A percentile compares a stretch with the other conserved stretches of the same genome.
phyloP scores from a whole-genome alignment of 2,113 vertebrate genomes.

The Cynopterus brachyotis region DNA sequence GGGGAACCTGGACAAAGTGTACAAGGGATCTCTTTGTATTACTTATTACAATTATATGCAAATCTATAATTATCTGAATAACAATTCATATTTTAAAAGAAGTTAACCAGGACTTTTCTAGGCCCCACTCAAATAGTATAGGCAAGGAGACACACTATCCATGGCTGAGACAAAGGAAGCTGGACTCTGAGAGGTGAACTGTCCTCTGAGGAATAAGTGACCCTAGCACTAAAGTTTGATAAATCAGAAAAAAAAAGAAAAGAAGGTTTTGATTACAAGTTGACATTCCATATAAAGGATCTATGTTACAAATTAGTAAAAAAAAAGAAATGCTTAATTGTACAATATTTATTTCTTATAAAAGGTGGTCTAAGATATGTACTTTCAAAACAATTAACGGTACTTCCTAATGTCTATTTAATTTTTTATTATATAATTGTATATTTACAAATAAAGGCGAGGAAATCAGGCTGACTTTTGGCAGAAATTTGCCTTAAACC shows the following conservation, averaged over 20 bases:
- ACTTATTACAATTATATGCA: not conserved
- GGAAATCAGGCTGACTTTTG: conserved; percentile 20
- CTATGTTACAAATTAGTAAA: conserved; percentile 1
- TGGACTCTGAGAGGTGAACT: not conserved
- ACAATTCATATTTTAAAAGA: conserved; percentile 9
- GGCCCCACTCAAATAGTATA: not conserved
- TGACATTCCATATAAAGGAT: not conserved
- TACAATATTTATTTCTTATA: not conserved
- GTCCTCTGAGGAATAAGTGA: not conserved
- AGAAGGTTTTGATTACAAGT: not conserved
- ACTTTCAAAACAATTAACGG: not conserved
- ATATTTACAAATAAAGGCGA: not conserved
- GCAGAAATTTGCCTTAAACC: conserved; percentile 18
- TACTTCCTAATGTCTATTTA: conserved; percentile 9
- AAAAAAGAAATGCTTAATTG: not conserved
- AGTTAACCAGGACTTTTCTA: not conserved
- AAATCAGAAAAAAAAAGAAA: conserved; percentile 9
- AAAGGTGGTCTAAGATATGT: not conserved
- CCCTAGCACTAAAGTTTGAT: not conserved
- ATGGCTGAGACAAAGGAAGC: not conserved
- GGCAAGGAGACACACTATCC: not conserved
- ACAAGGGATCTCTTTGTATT: not conserved
- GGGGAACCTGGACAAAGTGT: not conserved
- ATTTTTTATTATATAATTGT: not conserved
- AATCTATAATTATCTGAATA: not conserved